Conservation (phyloP, 2,797 vertebrate species). For the Danio albolineatus region DNA sequence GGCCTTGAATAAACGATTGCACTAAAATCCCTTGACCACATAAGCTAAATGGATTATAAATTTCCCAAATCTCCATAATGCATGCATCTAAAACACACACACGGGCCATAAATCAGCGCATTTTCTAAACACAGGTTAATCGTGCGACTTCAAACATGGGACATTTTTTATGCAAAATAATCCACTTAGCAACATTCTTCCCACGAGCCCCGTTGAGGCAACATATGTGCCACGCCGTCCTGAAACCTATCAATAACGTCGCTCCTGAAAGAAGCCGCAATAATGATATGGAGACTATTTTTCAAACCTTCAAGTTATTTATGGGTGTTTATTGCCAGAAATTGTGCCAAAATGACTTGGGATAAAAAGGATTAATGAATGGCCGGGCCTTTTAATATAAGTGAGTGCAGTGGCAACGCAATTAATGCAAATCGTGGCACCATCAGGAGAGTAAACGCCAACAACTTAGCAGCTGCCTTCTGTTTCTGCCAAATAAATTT, state of each 20-base stretch:
- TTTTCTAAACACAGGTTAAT: conserved; percentile 99
- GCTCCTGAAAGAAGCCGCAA: conserved; percentile 82
- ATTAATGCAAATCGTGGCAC: conserved; percentile 94
- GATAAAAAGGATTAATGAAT: conserved; percentile 97
- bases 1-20: conserved; percentile 96
- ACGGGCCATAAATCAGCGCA: conserved; percentile 91
- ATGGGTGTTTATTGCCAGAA: conserved; percentile 99
- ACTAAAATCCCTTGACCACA: conserved; percentile 94
- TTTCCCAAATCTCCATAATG: conserved; percentile 98
- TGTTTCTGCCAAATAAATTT: conserved; percentile 96
- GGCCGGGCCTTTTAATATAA: conserved; percentile 98
- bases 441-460: conserved; percentile 91
- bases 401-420: conserved; percentile 96
- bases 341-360: conserved; percentile 99
- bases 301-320: conserved; percentile 90
- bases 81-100: conserved; percentile 95
- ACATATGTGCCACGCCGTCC: conserved; percentile 81
- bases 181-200: conserved; percentile 95
- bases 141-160: conserved; percentile 91
- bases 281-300: conserved; percentile 90
- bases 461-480: conserved; percentile 87
- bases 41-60: conserved; percentile 99
- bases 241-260: conserved; percentile 93
- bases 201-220: conserved; percentile 76
- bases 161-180: conserved; percentile 99